Evolutionary conservation across 1,140 invertebrate species (phyloP).

Genomic region (Psix sp.): DNA sequence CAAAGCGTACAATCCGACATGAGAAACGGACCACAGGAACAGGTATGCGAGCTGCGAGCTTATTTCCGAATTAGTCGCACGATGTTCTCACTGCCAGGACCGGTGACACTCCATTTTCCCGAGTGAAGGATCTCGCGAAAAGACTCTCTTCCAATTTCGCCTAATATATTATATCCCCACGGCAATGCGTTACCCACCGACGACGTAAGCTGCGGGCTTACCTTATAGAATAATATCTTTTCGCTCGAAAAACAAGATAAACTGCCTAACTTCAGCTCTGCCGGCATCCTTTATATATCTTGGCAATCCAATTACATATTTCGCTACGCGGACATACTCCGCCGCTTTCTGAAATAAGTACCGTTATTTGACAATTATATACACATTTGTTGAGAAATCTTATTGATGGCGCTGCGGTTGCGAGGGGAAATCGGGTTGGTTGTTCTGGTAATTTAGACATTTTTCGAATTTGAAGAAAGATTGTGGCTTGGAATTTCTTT

Average conservation of each 20-base stretch:
- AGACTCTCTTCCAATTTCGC: conserved; percentile 56
- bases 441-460: no score
- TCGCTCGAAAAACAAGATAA: conserved; percentile 52
- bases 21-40: conserved; percentile 48
- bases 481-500: no score
- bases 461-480: no score
- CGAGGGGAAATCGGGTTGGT: no score
- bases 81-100: conserved; percentile 55
- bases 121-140: conserved; percentile 54
- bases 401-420: no score
- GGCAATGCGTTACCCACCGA: conserved; percentile 54
- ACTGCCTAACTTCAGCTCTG: conserved; percentile 43
- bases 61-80: conserved; percentile 57
- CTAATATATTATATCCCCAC: conserved; percentile 56
- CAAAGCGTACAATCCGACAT: conserved; percentile 57
- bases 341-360: no score
- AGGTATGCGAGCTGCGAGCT: conserved; percentile 38
- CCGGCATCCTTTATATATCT: conserved; percentile 45
- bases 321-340: no score
- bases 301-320: conserved; percentile 51
- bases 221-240: conserved; percentile 58
- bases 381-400: no score
- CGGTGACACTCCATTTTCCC: conserved; percentile 58
- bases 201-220: conserved; percentile 53
- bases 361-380: no score